Evolutionary conservation across 2,113 vertebrate species (phyloP), one percentile per base, ranked within the genome.

Genomic region (Engystomops pustulosus): DNA sequence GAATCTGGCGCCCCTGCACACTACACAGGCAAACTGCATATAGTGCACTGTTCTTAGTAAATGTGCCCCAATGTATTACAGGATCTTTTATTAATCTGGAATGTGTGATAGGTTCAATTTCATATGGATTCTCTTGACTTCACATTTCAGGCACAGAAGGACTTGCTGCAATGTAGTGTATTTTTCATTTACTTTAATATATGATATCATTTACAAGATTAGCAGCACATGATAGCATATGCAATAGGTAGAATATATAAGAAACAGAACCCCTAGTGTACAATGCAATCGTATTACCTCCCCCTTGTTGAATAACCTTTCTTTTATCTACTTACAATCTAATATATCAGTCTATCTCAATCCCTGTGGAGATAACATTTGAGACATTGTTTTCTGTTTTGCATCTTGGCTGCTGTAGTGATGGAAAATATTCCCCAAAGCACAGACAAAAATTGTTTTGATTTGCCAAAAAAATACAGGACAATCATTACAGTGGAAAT

Each of bases 301-400:
- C 5, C 20, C 38, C 69, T 71, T 45, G 69, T 71, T 44, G 69
- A 7, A 41, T 71, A 71, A 44, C 36, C 38, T 71, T 71, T 71
- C 69, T 23, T 71, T 71, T 71, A 45, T 71, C 69, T 25, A 71
- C 69, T 25, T 44, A 44, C 10, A 71, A 71, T 71, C 69, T 71
- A 71, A 71, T 71, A 71, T 44, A 25, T 71, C 20, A 45, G 44
- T 71, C 36, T 45, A 5, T 71, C 69, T 25, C 34, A n/a, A 3
- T 71, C 69, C 69, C 38, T 12, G 20, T 71, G 69, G 69, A 71
- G 69, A 71, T 41, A 71, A 27, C 38, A 75, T 51, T 74, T 74
- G 44, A 47, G 41, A 27, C 45, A 75, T 51, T 75, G 45, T 51
- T 49, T 75, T 51, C 45, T 51, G 8, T 8, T 51, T 75, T 75